Conservation (phyloP, 2,113 vertebrate species). For the Pomatostomus ruficeps region DNA sequence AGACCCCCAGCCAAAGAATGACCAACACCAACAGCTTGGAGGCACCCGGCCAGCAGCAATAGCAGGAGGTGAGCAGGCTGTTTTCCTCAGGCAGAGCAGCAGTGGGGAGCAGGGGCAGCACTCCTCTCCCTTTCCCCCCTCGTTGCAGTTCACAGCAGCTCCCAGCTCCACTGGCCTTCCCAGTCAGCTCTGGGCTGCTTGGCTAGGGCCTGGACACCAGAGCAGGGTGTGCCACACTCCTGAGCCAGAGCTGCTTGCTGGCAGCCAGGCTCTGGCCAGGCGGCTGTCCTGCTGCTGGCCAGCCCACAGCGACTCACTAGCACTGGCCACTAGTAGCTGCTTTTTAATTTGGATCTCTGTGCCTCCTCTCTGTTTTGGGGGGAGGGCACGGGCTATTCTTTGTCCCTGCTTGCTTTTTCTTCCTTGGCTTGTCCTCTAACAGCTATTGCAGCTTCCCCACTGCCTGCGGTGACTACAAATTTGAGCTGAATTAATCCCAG, state of each 20-base stretch:
- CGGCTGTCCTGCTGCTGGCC: neutral
- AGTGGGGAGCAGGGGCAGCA: neutral
- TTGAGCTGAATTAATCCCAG: conserved; percentile 58
- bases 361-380: neutral
- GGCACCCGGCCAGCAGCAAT: fast-evolving
- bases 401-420: conserved; percentile 36
- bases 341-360: neutral
- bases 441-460: conserved; percentile 41
- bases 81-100: neutral
- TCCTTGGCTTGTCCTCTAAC: conserved; percentile 33
- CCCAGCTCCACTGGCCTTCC: neutral
- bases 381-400: neutral
- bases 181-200: neutral
- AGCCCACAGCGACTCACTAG: neutral
- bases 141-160: fast-evolving
- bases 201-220: neutral
- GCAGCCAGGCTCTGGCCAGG: neutral
- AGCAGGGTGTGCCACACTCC: conserved; percentile 12
- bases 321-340: neutral
- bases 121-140: neutral
- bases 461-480: conserved; percentile 39
- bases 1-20: neutral
- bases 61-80: neutral
- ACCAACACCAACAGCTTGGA: neutral
- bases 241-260: neutral